Conservation (phyloP, 53 echinoderm and acorn worm species). For the Zoroaster sp. region DNA sequence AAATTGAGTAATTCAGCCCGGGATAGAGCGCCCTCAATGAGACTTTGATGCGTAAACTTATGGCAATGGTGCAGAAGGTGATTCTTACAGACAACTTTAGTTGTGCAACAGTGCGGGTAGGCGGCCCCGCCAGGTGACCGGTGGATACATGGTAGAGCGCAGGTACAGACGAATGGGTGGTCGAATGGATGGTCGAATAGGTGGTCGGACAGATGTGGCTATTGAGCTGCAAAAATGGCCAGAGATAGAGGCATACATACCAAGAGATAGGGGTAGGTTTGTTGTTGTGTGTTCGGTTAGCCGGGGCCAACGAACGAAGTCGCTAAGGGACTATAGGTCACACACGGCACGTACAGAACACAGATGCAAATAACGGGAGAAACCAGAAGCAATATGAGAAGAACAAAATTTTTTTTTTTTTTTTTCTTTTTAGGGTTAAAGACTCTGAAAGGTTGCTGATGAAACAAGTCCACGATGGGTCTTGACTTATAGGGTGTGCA, state of each 20-base stretch:
- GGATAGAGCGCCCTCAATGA: background rate
- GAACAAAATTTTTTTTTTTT: background rate
- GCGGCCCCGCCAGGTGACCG: constrained; percentile 30
- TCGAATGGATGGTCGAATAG: constrained; percentile 35
- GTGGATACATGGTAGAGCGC: constrained; percentile 52
- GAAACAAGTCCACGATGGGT: background rate
- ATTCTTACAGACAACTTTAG: constrained; percentile 60
- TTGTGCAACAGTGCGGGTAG: constrained; percentile 41
- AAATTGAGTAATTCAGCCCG: background rate
- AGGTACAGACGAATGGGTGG: constrained; percentile 57
- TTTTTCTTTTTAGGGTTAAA: background rate
- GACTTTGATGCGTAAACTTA: background rate
- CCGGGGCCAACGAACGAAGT: constrained; percentile 50
- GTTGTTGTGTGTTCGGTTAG: constrained; percentile 10
- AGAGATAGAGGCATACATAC: constrained; percentile 38
- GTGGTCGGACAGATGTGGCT: constrained; percentile 18
- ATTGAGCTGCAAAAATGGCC: constrained; percentile 49
- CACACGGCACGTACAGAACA: constrained; percentile 36
- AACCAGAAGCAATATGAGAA: constrained; percentile 17
- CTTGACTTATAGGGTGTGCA: constrained; percentile 13
- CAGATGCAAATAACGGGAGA: constrained; percentile 28
- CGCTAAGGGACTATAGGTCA: constrained; percentile 31
- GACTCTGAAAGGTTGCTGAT: background rate
- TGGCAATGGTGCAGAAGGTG: constrained; percentile 24
- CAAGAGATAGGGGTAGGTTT: constrained; percentile 3